Conservation (phyloP, 2,113 vertebrate genomes). For the Hippolais icterina region DNA sequence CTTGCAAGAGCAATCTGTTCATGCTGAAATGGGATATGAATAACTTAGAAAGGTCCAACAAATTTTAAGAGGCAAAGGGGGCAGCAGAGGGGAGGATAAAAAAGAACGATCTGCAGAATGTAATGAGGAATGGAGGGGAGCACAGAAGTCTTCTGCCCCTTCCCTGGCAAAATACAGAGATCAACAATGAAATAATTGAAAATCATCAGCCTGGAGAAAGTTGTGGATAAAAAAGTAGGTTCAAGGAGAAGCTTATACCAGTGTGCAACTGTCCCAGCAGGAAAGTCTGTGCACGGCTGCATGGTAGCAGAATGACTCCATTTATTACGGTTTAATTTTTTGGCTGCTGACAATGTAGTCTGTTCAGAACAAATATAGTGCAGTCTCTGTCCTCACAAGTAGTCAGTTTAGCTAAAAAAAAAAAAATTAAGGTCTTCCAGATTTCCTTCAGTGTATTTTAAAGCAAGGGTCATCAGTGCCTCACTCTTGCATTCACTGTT, state of each 20-base stretch:
- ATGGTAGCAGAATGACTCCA: not conserved
- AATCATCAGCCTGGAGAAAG: constrained; percentile 9
- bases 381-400: not conserved
- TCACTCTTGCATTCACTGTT: not conserved
- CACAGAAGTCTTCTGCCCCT: not conserved
- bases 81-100: not conserved
- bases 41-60: not conserved
- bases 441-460: not conserved
- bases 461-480: not conserved
- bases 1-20: not conserved
- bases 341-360: constrained; percentile 2
- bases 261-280: not conserved
- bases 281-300: not conserved
- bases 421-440: not conserved
- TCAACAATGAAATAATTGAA: not conserved
- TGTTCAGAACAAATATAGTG: constrained; percentile 11
- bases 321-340: constrained; percentile 29
- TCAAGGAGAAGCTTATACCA: not conserved
- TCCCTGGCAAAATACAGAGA: not conserved
- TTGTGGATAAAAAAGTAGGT: not conserved
- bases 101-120: not conserved
- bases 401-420: not conserved
- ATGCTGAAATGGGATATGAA: not conserved
- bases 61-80: not conserved
- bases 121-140: not conserved